These are phyloP conservation scores for Cephalopholis sonnerati DNA, from an alignment of 2,113 vertebrate species.

Conservation along the genomic window DNA sequence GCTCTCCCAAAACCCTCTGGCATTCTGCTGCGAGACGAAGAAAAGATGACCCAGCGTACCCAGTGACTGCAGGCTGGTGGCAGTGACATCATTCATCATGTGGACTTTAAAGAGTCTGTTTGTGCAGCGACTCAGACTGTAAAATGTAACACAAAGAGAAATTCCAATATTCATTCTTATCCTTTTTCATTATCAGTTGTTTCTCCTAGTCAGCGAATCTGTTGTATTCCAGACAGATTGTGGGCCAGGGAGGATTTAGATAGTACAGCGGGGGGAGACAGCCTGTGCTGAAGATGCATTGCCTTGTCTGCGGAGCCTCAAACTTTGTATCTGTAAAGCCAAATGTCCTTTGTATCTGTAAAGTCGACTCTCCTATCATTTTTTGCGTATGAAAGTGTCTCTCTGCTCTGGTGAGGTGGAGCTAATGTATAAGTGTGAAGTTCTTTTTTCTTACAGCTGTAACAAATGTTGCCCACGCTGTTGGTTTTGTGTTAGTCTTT, in stretches of 20 bases:
- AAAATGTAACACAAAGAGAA: conserved; percentile 49
- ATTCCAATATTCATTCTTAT: conserved; percentile 50
- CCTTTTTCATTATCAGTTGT: conserved; percentile 59
- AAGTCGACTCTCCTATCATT: conserved; percentile 26
- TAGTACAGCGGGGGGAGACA: conserved; percentile 33
- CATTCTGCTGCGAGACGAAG: conserved; percentile 24
- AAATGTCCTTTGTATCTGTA: conserved; percentile 28
- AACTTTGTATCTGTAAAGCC: conserved; percentile 44
- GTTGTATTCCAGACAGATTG: conserved; percentile 55
- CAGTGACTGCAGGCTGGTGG: conserved; percentile 26
- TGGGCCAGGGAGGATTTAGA: conserved; percentile 63
- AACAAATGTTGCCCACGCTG: conserved; percentile 1
- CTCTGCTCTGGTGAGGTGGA: conserved; percentile 10
- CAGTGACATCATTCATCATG: conserved; percentile 52
- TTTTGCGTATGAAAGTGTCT: conserved; percentile 9
- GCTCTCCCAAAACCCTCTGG: conserved; percentile 18
- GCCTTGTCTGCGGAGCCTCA: conserved; percentile 49
- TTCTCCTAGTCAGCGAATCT: conserved; percentile 53
- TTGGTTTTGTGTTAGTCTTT: conserved; percentile 9
- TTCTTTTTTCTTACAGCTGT: conserved; percentile 32
- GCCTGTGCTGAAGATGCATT: conserved; percentile 60
- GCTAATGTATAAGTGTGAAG: conserved; percentile 11
- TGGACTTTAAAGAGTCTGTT: conserved; percentile 39
- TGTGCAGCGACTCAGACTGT: conserved; percentile 30
- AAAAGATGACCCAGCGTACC: conserved; percentile 28